Percentiles rank a stretch among this genome's conserved stretches.
Conservation (phyloP, 2,113 vertebrate species). For the Carassius auratus region DNA sequence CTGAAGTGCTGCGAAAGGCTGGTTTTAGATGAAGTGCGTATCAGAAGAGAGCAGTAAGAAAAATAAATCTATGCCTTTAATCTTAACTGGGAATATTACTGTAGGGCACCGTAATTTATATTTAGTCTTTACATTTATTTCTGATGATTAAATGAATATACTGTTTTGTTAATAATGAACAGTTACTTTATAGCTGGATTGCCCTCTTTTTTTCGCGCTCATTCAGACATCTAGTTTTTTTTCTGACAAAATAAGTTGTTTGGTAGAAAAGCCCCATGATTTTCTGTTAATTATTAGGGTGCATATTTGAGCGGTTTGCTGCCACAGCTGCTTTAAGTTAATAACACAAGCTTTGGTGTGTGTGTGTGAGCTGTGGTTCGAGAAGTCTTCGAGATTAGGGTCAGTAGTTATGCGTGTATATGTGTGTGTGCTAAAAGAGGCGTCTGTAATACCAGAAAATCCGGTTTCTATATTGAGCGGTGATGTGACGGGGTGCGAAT, state of each 20-base stretch:
- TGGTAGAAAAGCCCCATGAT: neutral
- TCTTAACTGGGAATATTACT: neutral
- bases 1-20: slow-evolving; percentile 37
- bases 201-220: slow-evolving; percentile 35
- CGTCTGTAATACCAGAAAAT: slow-evolving; percentile 83
- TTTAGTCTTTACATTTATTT: neutral
- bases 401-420: slow-evolving; percentile 45
- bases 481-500: slow-evolving; percentile 86
- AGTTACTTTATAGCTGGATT: neutral
- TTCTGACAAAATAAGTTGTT: neutral
- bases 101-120: neutral
- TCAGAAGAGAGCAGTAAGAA: neutral
- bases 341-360: slow-evolving; percentile 26
- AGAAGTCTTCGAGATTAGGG: slow-evolving; percentile 57
- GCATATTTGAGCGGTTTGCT: slow-evolving; percentile 25
- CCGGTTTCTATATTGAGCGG: slow-evolving; percentile 84
- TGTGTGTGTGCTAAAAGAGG: slow-evolving; percentile 70
- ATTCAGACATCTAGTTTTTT: neutral
- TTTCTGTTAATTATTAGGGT: slow-evolving; percentile 34
- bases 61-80: neutral
- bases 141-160: neutral
- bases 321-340: slow-evolving; percentile 17
- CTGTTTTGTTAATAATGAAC: neutral
- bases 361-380: slow-evolving; percentile 23
- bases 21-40: slow-evolving; percentile 23